Evolutionary conservation across 2,113 vertebrate species (phyloP).

Genomic region (Toxotes jaculatrix): DNA sequence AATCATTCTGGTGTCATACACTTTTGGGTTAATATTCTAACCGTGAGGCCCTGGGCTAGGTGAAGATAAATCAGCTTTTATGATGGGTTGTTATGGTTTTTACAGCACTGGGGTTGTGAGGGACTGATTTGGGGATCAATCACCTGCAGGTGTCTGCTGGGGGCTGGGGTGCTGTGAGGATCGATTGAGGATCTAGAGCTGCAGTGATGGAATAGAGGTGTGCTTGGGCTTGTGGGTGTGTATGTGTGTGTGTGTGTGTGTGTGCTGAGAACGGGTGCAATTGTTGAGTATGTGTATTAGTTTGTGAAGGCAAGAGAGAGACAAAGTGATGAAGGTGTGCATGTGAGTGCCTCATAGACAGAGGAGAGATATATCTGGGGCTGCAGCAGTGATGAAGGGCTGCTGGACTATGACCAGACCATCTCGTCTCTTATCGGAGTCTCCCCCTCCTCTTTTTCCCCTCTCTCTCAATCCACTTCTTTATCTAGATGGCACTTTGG

Average conservation of each 20-base stretch:
- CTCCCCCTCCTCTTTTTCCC: not conserved
- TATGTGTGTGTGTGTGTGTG: constrained; percentile 12
- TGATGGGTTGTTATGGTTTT: constrained; percentile 84
- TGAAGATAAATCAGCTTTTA: constrained; percentile 84
- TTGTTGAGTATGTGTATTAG: constrained; percentile 59
- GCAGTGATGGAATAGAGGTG: constrained; percentile 72
- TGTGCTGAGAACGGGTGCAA: constrained; percentile 59
- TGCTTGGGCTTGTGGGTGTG: constrained; percentile 39
- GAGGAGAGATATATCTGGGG: constrained; percentile 75
- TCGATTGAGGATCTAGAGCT: constrained; percentile 80
- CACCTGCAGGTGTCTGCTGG: constrained; percentile 79
- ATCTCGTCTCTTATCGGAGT: constrained; percentile 68
- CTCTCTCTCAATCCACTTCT: constrained; percentile 71
- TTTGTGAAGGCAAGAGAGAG: constrained; percentile 46
- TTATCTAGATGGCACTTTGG: constrained; percentile 80
- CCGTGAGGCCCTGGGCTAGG: constrained; percentile 66
- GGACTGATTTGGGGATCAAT: constrained; percentile 86
- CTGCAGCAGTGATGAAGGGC: constrained; percentile 73
- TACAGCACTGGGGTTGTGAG: constrained; percentile 79
- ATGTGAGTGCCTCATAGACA: constrained; percentile 65
- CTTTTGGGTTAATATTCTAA: constrained; percentile 85
- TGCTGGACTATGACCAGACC: constrained; percentile 82
- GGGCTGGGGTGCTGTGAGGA: constrained; percentile 68
- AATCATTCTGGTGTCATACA: constrained; percentile 82
- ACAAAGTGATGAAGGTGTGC: constrained; percentile 73